Base-by-base conservation (phyloP, 2,113 vertebrate species). In the Rafetus swinhoei region DNA sequence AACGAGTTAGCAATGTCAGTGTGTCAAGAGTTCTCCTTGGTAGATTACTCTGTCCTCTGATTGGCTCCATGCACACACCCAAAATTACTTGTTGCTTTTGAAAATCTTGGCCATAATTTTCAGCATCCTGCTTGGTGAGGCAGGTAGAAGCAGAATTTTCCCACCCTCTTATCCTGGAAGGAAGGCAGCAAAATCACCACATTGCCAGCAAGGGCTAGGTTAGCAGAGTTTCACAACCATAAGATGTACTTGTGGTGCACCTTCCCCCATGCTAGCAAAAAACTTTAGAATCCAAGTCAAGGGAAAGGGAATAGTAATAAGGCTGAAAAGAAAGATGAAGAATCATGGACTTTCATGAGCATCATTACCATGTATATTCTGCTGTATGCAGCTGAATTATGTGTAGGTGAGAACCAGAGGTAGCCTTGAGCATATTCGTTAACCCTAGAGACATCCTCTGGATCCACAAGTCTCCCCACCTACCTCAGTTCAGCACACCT, bases 91-190 rank as follows among this genome's bases (percentile, higher is more conserved):
- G 6, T 45, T 45, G 45, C 45, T 45, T 45, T 45, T 45, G 45
- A 45, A 45, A 45, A 45, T 45, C 45, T 45, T 45, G 45, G 45
- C 45, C 45, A 45, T 45, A 90, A 32, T 87, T 27, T 82, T 92
- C 57, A 65, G 32, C 81, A 72, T 54, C 82, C 56, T 4, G 1
- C 32, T 53, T 85, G 65, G 1, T 2, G 7, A 85, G 91, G 39
- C 79, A 14, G 84, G 72, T n/a, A 72, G n/a, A 18, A 35, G n/a
- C 55, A 86, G 25, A 39, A 92, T 82, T 72, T 94, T 92, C 62
- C 81, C 90, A 91, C 80, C 79, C 91, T 96, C 56, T 55, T 59
- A 89, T 35, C 13, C 24, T 80, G 57, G 35, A 77, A 91, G 85
- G 7, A 35, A 35, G 35, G 16, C 32, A 79, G 79, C 19, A 91